Percentiles rank a stretch among this genome's conserved stretches.
phyloP scores from a whole-genome alignment of 2,113 vertebrate species.

The Caracal caracal region DNA sequence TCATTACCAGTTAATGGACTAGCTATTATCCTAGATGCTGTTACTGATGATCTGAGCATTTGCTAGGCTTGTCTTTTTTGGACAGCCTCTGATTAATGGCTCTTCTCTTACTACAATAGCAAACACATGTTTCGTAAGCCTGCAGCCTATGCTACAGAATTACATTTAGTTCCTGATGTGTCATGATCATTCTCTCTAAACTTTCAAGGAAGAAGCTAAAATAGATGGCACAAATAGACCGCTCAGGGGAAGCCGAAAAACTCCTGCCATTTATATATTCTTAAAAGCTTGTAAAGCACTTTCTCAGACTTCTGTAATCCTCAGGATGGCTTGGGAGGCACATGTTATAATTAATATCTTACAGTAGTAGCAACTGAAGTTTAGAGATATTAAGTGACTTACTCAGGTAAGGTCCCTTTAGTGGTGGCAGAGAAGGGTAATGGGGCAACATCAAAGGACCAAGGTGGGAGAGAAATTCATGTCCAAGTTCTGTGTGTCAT shows the following conservation, averaged over 20 bases:
- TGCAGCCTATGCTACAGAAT: background rate
- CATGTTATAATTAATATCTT: background rate
- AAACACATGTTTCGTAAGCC: background rate
- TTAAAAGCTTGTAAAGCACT: background rate
- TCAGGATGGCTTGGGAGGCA: background rate
- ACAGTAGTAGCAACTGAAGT: background rate
- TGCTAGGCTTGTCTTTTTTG: background rate
- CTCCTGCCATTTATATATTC: background rate
- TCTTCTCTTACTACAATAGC: background rate
- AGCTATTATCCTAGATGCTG: background rate
- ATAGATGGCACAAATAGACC: background rate
- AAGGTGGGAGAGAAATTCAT: background rate
- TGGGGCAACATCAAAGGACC: background rate
- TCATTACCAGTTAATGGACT: background rate
- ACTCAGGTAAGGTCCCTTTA: background rate
- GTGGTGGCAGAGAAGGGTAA: background rate
- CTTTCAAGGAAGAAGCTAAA: background rate
- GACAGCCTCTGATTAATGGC: background rate
- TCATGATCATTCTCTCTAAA: background rate
- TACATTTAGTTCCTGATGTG: background rate
- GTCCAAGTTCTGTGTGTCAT: background rate
- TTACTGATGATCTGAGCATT: background rate
- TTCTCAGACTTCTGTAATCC: background rate
- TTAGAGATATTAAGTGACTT: background rate
- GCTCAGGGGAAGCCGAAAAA: background rate